Evolutionary conservation across 2,797 vertebrate species (phyloP).

Genomic region (Liparis tanakae): DNA sequence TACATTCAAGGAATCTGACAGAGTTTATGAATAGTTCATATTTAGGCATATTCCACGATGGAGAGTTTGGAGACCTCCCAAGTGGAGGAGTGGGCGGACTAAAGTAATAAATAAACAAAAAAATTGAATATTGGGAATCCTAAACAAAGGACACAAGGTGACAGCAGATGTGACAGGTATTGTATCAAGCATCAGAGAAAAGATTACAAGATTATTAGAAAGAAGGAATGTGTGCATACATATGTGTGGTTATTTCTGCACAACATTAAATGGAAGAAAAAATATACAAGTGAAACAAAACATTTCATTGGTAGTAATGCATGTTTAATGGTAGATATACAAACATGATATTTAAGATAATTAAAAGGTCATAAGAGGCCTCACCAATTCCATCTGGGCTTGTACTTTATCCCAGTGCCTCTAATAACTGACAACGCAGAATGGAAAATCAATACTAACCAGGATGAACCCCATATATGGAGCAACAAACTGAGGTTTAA

Average conservation of each 20-base stretch:
- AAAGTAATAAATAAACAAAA: constrained; percentile 15
- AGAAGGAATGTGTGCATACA: constrained; percentile 13
- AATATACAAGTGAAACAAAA: constrained; percentile 24
- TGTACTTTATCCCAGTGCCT: neutral
- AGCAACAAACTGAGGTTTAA: constrained; percentile 30
- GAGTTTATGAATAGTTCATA: too few relatives aligned
- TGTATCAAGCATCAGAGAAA: constrained; percentile 14
- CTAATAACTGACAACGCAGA: constrained; percentile 19
- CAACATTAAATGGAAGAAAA: constrained; percentile 30
- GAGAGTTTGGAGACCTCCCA: too few relatives aligned
- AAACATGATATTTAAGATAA: constrained; percentile 21
- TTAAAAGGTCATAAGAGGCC: neutral
- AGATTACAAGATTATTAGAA: constrained; percentile 39
- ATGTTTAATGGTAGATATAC: constrained; percentile 4
- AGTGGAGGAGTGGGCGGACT: too few relatives aligned
- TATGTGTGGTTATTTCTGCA: constrained; percentile 11
- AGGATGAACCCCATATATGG: constrained; percentile 3
- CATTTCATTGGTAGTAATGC: neutral
- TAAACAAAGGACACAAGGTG: constrained; percentile 2
- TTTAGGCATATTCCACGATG: too few relatives aligned
- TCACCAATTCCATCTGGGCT: neutral
- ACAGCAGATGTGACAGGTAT: constrained; percentile 23
- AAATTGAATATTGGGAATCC: constrained; percentile 19
- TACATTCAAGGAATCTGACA: too few relatives aligned
- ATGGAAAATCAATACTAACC: constrained; percentile 11